Evolutionary conservation across 2,888 invertebrate genomes (phyloP).

Genomic region (Xylophagus ater): DNA sequence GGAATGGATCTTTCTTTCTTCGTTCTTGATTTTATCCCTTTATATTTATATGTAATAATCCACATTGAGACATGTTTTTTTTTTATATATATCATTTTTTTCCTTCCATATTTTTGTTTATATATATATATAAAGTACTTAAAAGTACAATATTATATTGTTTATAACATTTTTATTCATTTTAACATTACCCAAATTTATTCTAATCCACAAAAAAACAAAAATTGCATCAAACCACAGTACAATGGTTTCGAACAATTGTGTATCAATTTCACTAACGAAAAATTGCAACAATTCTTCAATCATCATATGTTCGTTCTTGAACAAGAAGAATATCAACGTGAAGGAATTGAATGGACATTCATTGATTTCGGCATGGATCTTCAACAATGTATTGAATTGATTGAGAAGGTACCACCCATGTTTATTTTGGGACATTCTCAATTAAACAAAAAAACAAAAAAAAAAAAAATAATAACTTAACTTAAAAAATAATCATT

Average conservation of each 20-base stretch:
- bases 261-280: slow-evolving; percentile 91
- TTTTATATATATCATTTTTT: too few relatives aligned
- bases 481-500: too few relatives aligned
- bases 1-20: not conserved
- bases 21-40: not conserved
- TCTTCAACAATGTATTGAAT: slow-evolving; percentile 67
- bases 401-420: slow-evolving; percentile 55
- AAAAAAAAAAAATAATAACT: not conserved
- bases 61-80: too few relatives aligned
- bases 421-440: not conserved
- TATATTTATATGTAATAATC: too few relatives aligned
- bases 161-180: not conserved
- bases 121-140: not conserved
- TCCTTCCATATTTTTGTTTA: not conserved
- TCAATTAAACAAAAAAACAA: not conserved
- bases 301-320: slow-evolving; percentile 91
- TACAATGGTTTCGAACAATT: slow-evolving; percentile 87
- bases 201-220: too few relatives aligned
- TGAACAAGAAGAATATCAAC: slow-evolving; percentile 86
- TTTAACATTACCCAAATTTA: not conserved
- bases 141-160: not conserved
- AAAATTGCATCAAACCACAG: slow-evolving; percentile 48
- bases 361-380: slow-evolving; percentile 93
- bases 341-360: slow-evolving; percentile 83
- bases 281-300: slow-evolving; percentile 90